phyloP scores from a whole-genome alignment of 2,888 invertebrate species.

The Acronicta alni region DNA sequence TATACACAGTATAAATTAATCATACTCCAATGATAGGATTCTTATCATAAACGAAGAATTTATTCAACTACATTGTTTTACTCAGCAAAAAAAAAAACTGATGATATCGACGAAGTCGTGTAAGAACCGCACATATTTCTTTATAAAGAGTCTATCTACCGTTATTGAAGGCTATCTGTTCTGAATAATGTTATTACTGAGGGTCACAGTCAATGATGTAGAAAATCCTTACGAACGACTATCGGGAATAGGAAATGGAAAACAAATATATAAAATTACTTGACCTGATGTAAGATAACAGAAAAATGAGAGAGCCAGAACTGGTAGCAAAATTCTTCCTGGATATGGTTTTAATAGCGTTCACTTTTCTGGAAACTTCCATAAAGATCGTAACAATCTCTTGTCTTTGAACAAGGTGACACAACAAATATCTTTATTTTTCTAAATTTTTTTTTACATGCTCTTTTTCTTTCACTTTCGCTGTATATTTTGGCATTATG shows the following conservation, averaged over 20 bases:
- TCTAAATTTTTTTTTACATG: no score
- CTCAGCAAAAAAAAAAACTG: constrained; percentile 22
- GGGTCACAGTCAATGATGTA: constrained; percentile 73
- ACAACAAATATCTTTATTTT: no score
- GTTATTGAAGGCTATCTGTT: constrained; percentile 55
- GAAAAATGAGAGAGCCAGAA: no score
- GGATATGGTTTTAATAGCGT: neutral
- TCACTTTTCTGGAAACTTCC: no score
- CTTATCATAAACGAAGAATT: neutral
- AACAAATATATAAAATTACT: constrained; percentile 67
- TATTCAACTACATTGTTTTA: neutral
- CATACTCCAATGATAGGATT: neutral
- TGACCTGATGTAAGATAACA: constrained; percentile 42
- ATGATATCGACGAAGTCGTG: constrained; percentile 7
- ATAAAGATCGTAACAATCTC: no score
- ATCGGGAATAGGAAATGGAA: constrained; percentile 66
- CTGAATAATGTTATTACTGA: constrained; percentile 73
- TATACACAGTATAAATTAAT: neutral
- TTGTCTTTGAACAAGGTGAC: no score
- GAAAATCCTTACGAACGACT: constrained; percentile 76
- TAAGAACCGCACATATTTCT: constrained; percentile 29
- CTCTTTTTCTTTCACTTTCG: no score
- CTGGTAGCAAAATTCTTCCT: neutral
- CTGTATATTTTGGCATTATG: no score
- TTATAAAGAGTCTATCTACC: constrained; percentile 39